A percentile compares a stretch with the other conserved stretches of the same genome.
These are phyloP conservation scores for Macropus fuliginosus DNA, from an alignment of 2,797 vertebrate species.

Conservation along the genomic window DNA sequence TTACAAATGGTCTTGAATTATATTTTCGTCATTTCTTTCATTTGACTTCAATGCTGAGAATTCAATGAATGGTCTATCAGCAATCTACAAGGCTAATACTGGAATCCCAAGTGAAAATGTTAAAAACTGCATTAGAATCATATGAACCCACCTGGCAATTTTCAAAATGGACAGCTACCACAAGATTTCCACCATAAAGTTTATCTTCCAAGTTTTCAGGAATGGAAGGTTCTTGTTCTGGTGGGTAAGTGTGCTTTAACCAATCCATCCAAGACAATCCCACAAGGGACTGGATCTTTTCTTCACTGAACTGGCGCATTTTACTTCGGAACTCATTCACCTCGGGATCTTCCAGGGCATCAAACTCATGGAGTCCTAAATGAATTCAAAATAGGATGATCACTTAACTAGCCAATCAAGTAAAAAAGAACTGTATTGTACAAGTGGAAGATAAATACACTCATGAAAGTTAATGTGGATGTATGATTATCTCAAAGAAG, in stretches of 20 bases:
- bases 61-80: not conserved
- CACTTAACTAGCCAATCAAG: slow-evolving; percentile 50
- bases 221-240: slow-evolving; percentile 89
- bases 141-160: slow-evolving; percentile 91
- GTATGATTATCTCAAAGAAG: slow-evolving; percentile 27
- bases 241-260: slow-evolving; percentile 93
- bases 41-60: not conserved
- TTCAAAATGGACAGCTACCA: slow-evolving; percentile 95
- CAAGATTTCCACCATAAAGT: slow-evolving; percentile 89
- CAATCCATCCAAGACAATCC: slow-evolving; percentile 94
- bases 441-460: slow-evolving; percentile 24
- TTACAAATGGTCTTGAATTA: not conserved
- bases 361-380: slow-evolving; percentile 96
- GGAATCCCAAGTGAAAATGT: slow-evolving; percentile 13
- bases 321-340: slow-evolving; percentile 97
- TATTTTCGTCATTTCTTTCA: not conserved
- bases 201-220: slow-evolving; percentile 89
- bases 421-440: slow-evolving; percentile 16
- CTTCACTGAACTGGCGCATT: slow-evolving; percentile 94
- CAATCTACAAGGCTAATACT: not conserved
- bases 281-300: slow-evolving; percentile 92
- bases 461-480: slow-evolving; percentile 25
- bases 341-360: slow-evolving; percentile 94
- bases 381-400: slow-evolving; percentile 58
- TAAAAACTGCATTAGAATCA: slow-evolving; percentile 32